Evolutionary conservation across 2,797 vertebrate species (phyloP).

Genomic region (Anguilla anguilla): DNA sequence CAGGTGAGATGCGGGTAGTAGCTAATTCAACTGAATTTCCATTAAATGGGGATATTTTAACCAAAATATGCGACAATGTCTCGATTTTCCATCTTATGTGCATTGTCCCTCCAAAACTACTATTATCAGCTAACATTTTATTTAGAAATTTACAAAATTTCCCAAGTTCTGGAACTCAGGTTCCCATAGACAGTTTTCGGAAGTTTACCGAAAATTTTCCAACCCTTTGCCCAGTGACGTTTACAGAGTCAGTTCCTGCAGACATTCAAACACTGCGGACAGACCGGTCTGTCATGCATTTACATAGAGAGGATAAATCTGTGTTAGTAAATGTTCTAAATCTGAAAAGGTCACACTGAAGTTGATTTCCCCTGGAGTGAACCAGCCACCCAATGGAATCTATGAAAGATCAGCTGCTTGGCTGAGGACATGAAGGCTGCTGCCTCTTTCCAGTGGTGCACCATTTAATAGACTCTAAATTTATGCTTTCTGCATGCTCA

Average conservation of each 20-base stretch:
- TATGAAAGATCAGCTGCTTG: background rate
- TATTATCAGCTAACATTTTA: too few relatives aligned
- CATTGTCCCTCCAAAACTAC: background rate
- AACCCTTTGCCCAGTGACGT: background rate
- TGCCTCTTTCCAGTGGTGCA: background rate
- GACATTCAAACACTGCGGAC: background rate
- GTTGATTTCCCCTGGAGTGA: conserved; percentile 3
- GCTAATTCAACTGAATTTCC: too few relatives aligned
- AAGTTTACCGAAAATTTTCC: background rate
- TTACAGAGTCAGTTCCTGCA: background rate
- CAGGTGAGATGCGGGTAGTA: too few relatives aligned
- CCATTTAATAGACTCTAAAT: background rate
- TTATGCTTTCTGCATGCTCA: background rate
- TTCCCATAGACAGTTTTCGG: background rate
- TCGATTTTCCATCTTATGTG: background rate
- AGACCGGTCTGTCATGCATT: background rate
- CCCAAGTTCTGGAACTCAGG: background rate
- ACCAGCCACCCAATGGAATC: background rate
- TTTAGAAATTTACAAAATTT: too few relatives aligned
- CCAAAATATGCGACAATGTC: too few relatives aligned
- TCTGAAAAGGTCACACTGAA: background rate
- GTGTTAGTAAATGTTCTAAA: background rate
- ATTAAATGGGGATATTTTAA: too few relatives aligned
- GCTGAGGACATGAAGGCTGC: background rate
- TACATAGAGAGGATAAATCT: background rate